Conservation (phyloP, 2,113 vertebrate species). For the Spermophilus dauricus region DNA sequence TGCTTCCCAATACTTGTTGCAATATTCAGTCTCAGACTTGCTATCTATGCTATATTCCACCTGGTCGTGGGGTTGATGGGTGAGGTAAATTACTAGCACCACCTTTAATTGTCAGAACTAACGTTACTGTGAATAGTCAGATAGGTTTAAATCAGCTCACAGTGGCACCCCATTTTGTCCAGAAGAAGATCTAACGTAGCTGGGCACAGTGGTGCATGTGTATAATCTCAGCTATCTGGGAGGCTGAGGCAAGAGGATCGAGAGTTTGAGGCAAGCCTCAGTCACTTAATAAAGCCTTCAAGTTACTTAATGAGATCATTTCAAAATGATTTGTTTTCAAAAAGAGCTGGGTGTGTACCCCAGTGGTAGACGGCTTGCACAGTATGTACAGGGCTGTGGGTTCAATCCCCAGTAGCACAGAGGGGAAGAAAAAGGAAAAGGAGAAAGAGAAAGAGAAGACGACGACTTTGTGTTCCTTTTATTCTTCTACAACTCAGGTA, state of each 20-base stretch:
- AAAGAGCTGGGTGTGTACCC: neutral
- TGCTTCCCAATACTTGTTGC: neutral
- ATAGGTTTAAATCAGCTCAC: neutral
- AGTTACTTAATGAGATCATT: too few species aligned
- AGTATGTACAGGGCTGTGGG: neutral
- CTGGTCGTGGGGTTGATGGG: neutral
- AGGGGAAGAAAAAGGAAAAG: neutral
- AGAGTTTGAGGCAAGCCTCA: neutral
- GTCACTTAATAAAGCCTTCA: neutral
- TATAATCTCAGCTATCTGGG: neutral
- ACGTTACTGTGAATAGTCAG: neutral
- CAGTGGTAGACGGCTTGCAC: neutral
- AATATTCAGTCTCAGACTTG: slow-evolving; percentile 29
- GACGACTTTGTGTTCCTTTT: neutral
- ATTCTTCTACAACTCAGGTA: neutral
- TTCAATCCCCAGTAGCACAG: neutral
- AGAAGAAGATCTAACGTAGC: neutral
- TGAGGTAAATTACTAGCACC: neutral
- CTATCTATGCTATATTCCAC: neutral
- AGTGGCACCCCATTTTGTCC: neutral
- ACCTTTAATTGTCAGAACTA: neutral
- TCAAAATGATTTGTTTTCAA: neutral
- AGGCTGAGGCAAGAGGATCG: neutral
- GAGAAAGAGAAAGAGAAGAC: too few species aligned
- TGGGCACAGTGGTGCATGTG: neutral